These are phyloP conservation scores for Drosophila dives DNA, from an alignment of 2,888 invertebrate species.

Conservation along the genomic window DNA sequence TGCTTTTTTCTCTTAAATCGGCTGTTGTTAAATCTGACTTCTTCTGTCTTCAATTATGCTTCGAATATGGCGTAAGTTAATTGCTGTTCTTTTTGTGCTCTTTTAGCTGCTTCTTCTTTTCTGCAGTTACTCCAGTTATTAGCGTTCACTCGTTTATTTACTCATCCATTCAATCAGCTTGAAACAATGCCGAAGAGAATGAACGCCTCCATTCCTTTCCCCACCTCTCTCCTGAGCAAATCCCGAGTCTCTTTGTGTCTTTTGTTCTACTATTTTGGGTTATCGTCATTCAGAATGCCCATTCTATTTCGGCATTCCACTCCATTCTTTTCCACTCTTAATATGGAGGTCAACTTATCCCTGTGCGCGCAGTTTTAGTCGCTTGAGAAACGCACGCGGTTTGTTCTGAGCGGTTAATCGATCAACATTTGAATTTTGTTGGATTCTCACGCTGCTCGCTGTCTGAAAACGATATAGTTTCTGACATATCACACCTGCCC, in stretches of 20 bases:
- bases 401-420: slow-evolving; percentile 42
- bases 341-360: slow-evolving; percentile 31
- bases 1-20: background rate
- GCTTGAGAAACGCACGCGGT: slow-evolving; percentile 30
- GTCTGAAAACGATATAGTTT: slow-evolving; percentile 5
- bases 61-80: background rate
- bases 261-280: slow-evolving; percentile 17
- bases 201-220: background rate
- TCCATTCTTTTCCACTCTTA: background rate
- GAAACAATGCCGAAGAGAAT: slow-evolving; percentile 41
- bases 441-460: slow-evolving; percentile 32
- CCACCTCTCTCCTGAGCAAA: no score
- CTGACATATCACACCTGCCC: slow-evolving; percentile 55
- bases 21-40: background rate
- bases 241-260: background rate
- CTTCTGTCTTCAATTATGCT: background rate
- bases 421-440: slow-evolving; percentile 33
- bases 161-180: slow-evolving; percentile 37
- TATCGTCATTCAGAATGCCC: slow-evolving; percentile 46
- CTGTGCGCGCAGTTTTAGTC: slow-evolving; percentile 25
- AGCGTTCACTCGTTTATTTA: slow-evolving; percentile 18
- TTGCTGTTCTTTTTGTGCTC: background rate
- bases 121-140: slow-evolving; percentile 9
- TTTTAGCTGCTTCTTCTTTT: background rate
- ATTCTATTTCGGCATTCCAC: slow-evolving; percentile 6